Conservation (phyloP, 2,888 invertebrate species). For the Tenthredo livida region DNA sequence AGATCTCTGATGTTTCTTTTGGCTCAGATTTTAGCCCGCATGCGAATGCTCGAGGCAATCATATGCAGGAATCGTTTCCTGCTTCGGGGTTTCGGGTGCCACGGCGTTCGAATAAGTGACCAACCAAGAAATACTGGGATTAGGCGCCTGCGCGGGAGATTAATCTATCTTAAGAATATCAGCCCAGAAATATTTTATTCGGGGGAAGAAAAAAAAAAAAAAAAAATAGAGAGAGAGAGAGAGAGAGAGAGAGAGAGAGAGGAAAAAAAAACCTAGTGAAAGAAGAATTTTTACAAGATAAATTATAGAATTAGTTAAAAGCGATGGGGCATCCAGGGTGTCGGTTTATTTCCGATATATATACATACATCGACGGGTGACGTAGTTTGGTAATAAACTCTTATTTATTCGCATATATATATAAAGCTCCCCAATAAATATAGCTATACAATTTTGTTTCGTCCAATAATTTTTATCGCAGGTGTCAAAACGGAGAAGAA, state of each 20-base stretch:
- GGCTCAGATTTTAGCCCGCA: neutral
- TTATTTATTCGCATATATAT: constrained; percentile 17
- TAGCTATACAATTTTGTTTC: neutral
- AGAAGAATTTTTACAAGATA: constrained; percentile 25
- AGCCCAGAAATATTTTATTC: constrained; percentile 32
- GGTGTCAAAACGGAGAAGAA: neutral
- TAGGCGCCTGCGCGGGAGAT: constrained; percentile 20
- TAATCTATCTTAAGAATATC: constrained; percentile 48
- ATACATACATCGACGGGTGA: neutral
- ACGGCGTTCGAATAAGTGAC: constrained; percentile 56
- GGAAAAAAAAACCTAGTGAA: neutral
- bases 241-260: no score
- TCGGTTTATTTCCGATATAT: constrained; percentile 30
- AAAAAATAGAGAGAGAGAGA: no score
- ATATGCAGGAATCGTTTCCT: constrained; percentile 39
- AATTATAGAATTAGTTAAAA: constrained; percentile 28
- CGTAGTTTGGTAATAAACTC: constrained; percentile 37
- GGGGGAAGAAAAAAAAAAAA: neutral
- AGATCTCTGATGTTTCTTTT: constrained; percentile 35
- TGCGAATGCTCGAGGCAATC: constrained; percentile 21
- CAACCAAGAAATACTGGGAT: neutral
- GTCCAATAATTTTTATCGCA: constrained; percentile 7
- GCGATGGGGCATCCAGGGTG: neutral
- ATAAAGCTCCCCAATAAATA: constrained; percentile 1
- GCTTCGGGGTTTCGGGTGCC: constrained; percentile 56